Evolutionary conservation across 2,113 vertebrate genomes (phyloP).

Genomic region (Corythoichthys haematopterus): DNA sequence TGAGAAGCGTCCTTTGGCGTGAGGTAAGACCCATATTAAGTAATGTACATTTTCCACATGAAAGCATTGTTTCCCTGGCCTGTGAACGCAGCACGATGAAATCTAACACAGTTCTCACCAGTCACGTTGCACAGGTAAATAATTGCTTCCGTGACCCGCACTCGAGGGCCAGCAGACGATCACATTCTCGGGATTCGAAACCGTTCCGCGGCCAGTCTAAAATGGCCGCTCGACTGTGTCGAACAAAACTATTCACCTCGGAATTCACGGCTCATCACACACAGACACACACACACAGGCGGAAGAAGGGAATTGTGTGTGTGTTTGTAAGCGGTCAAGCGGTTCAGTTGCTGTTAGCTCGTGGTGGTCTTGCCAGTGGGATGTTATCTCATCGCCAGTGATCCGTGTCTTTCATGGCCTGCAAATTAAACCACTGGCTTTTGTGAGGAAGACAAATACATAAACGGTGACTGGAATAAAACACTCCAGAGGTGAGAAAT

Average conservation of each 20-base stretch:
- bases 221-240: slow-evolving; percentile 38
- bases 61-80: not conserved
- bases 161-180: slow-evolving; percentile 27
- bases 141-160: slow-evolving; percentile 9
- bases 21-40: no score
- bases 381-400: slow-evolving; percentile 65
- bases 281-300: slow-evolving; percentile 41
- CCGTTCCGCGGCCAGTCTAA: slow-evolving; percentile 43
- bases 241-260: slow-evolving; percentile 21
- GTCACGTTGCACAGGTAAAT: not conserved
- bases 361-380: slow-evolving; percentile 44
- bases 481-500: slow-evolving; percentile 11
- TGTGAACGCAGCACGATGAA: not conserved
- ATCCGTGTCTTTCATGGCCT: slow-evolving; percentile 51
- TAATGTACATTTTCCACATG: no score
- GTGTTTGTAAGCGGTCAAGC: slow-evolving; percentile 46
- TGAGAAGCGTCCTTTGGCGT: not conserved
- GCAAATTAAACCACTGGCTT: slow-evolving; percentile 63
- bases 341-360: slow-evolving; percentile 41
- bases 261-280: slow-evolving; percentile 58
- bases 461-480: slow-evolving; percentile 13
- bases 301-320: slow-evolving; percentile 38
- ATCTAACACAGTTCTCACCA: not conserved
- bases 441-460: slow-evolving; percentile 29
- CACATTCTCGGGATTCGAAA: slow-evolving; percentile 19